Evolutionary conservation across 23 tunicate genomes (phyloP).

Genomic region (Halocynthia roretzi): DNA sequence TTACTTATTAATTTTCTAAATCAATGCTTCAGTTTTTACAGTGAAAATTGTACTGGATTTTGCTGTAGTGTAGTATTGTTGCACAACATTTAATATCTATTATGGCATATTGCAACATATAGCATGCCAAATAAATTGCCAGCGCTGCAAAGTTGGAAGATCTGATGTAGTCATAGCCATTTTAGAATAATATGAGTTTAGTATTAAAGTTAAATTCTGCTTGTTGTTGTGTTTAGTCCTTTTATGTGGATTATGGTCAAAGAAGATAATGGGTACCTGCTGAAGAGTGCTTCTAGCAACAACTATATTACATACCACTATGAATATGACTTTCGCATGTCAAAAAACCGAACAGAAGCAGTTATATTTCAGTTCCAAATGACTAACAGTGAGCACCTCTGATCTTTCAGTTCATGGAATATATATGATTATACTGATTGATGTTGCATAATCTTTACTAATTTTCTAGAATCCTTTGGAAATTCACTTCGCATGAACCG

Average conservation of each 20-base stretch:
- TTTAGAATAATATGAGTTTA: background rate
- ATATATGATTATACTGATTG: background rate
- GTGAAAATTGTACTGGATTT: no score
- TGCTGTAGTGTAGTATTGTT: no score
- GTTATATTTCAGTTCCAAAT: conserved; percentile 7
- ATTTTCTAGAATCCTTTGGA: no score
- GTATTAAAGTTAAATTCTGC: background rate
- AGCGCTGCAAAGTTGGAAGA: no score
- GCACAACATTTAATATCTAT: no score
- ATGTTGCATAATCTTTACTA: no score
- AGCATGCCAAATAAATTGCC: no score
- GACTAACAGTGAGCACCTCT: background rate
- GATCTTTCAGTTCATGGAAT: background rate
- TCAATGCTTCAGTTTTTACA: no score
- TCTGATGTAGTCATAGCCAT: background rate
- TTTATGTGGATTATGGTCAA: background rate
- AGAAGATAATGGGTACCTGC: background rate
- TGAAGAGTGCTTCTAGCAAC: background rate
- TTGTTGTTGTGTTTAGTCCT: background rate
- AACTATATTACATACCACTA: background rate
- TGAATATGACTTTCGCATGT: background rate
- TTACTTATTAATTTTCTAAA: no score
- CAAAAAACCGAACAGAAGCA: background rate
- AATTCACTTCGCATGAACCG: background rate
- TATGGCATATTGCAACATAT: no score